Evolutionary conservation across 2,113 vertebrate species (phyloP).

Genomic region (Amphiprion percula): DNA sequence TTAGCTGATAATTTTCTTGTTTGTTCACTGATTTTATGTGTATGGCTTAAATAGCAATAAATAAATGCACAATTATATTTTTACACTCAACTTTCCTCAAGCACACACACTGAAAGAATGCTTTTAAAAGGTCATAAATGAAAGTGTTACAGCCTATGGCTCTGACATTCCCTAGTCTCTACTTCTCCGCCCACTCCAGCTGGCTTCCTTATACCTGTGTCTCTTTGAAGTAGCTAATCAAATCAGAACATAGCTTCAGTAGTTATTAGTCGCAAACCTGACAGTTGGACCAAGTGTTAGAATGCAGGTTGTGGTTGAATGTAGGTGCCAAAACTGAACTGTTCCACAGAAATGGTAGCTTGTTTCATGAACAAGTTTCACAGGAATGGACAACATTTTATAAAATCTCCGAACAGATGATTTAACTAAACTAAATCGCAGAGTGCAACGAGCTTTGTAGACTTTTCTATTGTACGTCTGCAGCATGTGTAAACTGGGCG

Average conservation of each 20-base stretch:
- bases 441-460: not conserved
- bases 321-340: not conserved
- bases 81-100: not conserved
- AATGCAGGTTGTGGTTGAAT: not conserved
- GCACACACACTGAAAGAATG: not conserved
- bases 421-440: not conserved
- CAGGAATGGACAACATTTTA: not conserved
- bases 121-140: not conserved
- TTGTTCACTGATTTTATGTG: not conserved
- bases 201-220: not conserved
- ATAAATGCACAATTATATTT: not conserved
- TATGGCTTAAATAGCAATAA: not conserved
- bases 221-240: not conserved
- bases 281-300: no score
- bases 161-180: not conserved
- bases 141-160: not conserved
- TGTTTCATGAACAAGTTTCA: not conserved
- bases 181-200: not conserved
- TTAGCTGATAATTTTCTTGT: not conserved
- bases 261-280: not conserved
- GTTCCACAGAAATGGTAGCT: not conserved
- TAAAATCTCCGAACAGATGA: not conserved
- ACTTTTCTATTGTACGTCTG: constrained; percentile 22
- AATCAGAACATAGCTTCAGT: constrained; percentile 1
- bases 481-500: constrained; percentile 53